phyloP scores from a whole-genome alignment of 2,888 invertebrate species.

The Caenorhabditis sp. region DNA sequence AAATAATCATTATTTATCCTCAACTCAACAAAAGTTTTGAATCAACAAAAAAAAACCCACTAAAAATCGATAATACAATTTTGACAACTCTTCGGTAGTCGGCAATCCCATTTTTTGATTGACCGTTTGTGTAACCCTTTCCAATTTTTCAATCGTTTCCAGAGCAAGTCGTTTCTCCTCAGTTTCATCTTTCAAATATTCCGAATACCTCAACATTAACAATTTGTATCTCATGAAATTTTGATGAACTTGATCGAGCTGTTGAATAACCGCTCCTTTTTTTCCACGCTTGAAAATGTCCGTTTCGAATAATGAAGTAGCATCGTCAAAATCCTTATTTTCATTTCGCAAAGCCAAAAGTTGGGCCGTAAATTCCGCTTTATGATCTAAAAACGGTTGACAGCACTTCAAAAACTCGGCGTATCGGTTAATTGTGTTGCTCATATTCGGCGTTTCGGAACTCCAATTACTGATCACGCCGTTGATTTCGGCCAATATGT shows the following conservation, averaged over 20 bases:
- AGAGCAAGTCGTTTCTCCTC: constrained; percentile 21
- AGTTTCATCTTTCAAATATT: constrained; percentile 15
- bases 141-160: constrained; percentile 58
- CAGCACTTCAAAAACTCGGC: constrained; percentile 62
- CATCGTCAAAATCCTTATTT: constrained; percentile 65
- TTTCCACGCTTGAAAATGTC: constrained; percentile 52
- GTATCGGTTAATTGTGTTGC: constrained; percentile 42
- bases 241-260: constrained; percentile 61
- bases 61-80: constrained; percentile 59
- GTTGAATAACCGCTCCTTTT: constrained; percentile 57
- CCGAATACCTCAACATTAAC: constrained; percentile 63
- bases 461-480: constrained; percentile 42
- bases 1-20: background rate
- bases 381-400: constrained; percentile 59
- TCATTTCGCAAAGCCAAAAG: constrained; percentile 53
- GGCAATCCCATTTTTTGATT: constrained; percentile 60
- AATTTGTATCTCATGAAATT: constrained; percentile 64
- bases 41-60: constrained; percentile 21
- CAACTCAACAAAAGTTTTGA: background rate
- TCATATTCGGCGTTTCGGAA: constrained; percentile 55
- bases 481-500: constrained; percentile 40
- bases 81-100: constrained; percentile 55
- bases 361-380: constrained; percentile 49
- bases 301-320: constrained; percentile 59
- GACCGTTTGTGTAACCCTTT: constrained; percentile 53